Evolutionary conservation across 2,888 invertebrate species (phyloP).

Genomic region (Epinotia nisella): DNA sequence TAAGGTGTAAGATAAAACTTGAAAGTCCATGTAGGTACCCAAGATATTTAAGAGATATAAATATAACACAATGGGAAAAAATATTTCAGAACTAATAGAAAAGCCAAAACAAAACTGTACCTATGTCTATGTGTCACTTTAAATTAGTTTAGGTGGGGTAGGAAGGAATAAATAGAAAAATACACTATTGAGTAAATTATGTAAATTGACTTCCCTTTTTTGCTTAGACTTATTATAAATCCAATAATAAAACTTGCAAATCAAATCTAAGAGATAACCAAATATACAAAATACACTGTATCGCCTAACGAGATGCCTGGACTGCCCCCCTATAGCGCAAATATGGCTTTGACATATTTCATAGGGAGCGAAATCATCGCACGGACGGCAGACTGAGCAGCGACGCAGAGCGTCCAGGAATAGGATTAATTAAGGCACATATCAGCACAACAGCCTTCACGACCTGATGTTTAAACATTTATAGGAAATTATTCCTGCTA

Average conservation of each 20-base stretch:
- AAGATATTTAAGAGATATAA: background rate
- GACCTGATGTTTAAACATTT: background rate
- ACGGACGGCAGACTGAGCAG: conserved; percentile 3
- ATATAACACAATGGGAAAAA: background rate
- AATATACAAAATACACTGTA: background rate
- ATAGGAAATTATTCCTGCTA: background rate
- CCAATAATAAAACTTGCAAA: too few relatives aligned
- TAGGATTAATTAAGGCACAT: conserved; percentile 25
- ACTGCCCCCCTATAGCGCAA: background rate
- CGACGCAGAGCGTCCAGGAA: background rate
- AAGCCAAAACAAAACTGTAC: background rate
- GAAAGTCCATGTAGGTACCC: too few relatives aligned
- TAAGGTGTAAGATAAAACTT: too few relatives aligned
- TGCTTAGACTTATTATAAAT: background rate
- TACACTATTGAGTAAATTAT: too few relatives aligned
- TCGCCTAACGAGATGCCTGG: background rate
- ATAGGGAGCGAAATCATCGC: background rate
- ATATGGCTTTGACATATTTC: conserved; percentile 11
- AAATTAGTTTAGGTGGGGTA: background rate
- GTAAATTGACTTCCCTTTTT: background rate
- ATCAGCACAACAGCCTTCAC: too few relatives aligned
- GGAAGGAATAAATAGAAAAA: background rate
- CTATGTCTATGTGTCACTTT: background rate
- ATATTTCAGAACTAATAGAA: background rate
- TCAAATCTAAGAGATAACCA: background rate